Percentiles rank a stretch among this genome's conserved stretches.
phyloP scores from a whole-genome alignment of 2,797 vertebrate species.

The Acestrorhynchus altus region DNA sequence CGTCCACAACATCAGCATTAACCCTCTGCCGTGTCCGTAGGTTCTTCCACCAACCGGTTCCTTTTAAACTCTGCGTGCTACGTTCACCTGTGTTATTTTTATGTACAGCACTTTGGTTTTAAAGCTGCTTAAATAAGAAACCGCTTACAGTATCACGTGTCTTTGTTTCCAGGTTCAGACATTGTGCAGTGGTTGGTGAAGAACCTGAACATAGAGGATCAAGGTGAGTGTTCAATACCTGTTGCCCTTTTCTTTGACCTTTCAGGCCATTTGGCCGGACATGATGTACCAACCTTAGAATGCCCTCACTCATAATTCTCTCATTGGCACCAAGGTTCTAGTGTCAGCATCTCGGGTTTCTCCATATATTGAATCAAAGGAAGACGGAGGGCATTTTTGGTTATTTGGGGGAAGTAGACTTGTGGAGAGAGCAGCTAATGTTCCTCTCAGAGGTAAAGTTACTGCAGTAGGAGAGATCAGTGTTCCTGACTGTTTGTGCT shows the following conservation, averaged over 20 bases:
- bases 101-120: too few relatives aligned
- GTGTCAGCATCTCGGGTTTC: slow-evolving; percentile 32
- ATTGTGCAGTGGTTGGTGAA: slow-evolving; percentile 98
- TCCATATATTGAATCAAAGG: slow-evolving; percentile 21
- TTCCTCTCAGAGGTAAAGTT: background rate
- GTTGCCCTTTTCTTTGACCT: background rate
- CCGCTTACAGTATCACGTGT: background rate
- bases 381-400: background rate
- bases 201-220: slow-evolving; percentile 95
- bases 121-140: too few relatives aligned
- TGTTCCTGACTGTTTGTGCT: background rate
- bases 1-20: too few relatives aligned
- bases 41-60: too few relatives aligned
- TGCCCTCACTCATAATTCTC: background rate
- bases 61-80: too few relatives aligned
- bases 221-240: slow-evolving; percentile 79
- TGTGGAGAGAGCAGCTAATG: background rate
- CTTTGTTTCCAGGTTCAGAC: slow-evolving; percentile 85
- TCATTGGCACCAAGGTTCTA: slow-evolving; percentile 1
- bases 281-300: slow-evolving; percentile 2
- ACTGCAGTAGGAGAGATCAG: background rate
- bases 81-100: too few relatives aligned
- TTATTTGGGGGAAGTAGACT: background rate
- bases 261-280: background rate
- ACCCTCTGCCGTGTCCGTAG: too few relatives aligned